A percentile compares a stretch with the other conserved stretches of the same genome.
These are phyloP conservation scores for Drosophila bocqueti DNA, from an alignment of 1,140 invertebrate genomes.

Conservation along the genomic window DNA sequence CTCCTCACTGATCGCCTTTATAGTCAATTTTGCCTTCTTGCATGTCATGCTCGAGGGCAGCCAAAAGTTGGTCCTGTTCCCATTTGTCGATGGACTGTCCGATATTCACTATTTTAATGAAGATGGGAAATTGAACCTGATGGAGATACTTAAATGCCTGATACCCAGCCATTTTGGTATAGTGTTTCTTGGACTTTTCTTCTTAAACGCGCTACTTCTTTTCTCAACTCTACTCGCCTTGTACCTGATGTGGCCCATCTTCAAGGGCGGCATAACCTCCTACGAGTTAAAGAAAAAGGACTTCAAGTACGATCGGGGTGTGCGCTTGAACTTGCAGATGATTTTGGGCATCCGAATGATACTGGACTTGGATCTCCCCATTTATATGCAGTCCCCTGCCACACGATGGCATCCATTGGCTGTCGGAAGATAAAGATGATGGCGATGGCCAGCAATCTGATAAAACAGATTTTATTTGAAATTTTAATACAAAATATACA, in stretches of 20 bases:
- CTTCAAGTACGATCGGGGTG: not conserved
- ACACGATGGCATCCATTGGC: constrained; percentile 4
- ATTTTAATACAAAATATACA: not conserved
- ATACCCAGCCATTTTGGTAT: not conserved
- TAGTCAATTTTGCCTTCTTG: not conserved
- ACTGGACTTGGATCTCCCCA: constrained; percentile 1
- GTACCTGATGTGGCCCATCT: not conserved
- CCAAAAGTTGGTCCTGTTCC: not conserved
- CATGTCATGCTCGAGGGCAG: not conserved
- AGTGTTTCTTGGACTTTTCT: not conserved
- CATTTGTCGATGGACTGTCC: not conserved
- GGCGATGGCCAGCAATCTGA: not conserved
- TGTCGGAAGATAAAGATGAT: not conserved
- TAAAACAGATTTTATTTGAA: not conserved
- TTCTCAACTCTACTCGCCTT: not conserved
- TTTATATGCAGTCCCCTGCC: constrained; percentile 2
- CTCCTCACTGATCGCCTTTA: not conserved
- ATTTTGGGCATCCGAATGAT: constrained; percentile 1
- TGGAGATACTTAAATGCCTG: not conserved
- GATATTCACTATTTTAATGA: not conserved
- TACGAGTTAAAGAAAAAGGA: not conserved
- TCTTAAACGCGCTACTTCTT: not conserved
- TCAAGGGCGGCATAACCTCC: not conserved
- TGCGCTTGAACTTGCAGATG: not conserved
- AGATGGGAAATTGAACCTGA: not conserved